Conservation (phyloP, 2,888 invertebrate species). For the Phragmatobia fuliginosa region DNA sequence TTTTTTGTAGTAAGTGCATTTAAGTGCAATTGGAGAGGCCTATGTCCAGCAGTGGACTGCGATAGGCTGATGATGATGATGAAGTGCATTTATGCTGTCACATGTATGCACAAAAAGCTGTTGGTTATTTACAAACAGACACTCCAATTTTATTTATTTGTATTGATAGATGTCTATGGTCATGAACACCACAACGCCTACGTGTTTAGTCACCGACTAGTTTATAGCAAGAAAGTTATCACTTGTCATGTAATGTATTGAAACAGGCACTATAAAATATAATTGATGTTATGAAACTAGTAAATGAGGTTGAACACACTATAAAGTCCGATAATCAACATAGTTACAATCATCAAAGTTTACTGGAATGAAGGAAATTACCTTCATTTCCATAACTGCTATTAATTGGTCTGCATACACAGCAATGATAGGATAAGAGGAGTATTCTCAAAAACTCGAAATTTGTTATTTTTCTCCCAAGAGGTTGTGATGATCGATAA, state of each 20-base stretch:
- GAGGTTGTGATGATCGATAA: neutral
- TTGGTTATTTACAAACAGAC: too few relatives aligned
- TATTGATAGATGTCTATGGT: neutral
- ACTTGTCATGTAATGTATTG: neutral
- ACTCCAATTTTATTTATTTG: too few relatives aligned
- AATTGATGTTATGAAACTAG: neutral
- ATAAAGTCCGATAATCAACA: neutral
- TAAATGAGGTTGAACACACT: neutral
- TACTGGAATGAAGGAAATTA: neutral
- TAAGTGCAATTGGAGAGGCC: too few relatives aligned
- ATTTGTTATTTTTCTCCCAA: neutral
- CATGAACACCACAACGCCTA: neutral
- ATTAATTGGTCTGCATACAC: neutral
- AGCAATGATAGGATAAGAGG: too few relatives aligned
- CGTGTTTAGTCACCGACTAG: neutral
- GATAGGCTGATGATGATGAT: too few relatives aligned
- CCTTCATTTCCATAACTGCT: too few relatives aligned
- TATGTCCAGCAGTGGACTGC: too few relatives aligned
- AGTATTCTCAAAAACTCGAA: too few relatives aligned
- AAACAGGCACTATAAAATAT: neutral
- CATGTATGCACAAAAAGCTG: too few relatives aligned
- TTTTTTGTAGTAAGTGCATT: too few relatives aligned
- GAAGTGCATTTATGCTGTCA: too few relatives aligned
- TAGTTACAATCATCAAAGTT: neutral
- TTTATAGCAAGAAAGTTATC: constrained; percentile 9